Evolutionary conservation across 2,888 invertebrate genomes (phyloP).

Genomic region (Girardia tigrina): DNA sequence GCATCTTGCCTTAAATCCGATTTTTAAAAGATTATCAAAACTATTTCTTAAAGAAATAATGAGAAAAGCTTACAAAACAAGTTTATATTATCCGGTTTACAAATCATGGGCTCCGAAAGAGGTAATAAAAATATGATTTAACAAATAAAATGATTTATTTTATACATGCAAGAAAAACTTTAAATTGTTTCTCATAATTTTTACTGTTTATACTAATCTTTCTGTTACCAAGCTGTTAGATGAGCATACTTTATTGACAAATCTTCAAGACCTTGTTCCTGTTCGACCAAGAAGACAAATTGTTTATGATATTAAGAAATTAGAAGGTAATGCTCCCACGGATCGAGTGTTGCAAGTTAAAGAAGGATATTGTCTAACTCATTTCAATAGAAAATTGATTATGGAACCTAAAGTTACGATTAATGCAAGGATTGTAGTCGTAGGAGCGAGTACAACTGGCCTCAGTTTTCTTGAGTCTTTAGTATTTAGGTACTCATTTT

Average conservation of each 20-base stretch:
- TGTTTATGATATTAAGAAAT: slow-evolving; percentile 43
- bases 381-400: slow-evolving; percentile 49
- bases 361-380: slow-evolving; percentile 46
- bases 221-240: slow-evolving; percentile 42
- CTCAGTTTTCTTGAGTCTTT: slow-evolving; percentile 47
- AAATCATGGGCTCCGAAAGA: slow-evolving; percentile 43
- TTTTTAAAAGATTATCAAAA: slow-evolving; percentile 47
- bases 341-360: slow-evolving; percentile 43
- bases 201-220: too few relatives aligned
- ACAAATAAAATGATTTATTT: too few relatives aligned
- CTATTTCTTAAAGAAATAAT: slow-evolving; percentile 50
- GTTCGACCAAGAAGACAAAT: slow-evolving; percentile 48
- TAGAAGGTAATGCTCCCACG: slow-evolving; percentile 48
- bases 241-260: slow-evolving; percentile 44
- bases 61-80: slow-evolving; percentile 46
- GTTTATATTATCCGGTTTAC: slow-evolving; percentile 49
- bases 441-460: slow-evolving; percentile 50
- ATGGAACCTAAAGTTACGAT: slow-evolving; percentile 49
- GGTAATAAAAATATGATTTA: too few relatives aligned
- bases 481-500: slow-evolving; percentile 47
- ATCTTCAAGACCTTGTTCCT: slow-evolving; percentile 47
- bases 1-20: slow-evolving; percentile 49
- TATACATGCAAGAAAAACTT: too few relatives aligned
- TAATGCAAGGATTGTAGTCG: slow-evolving; percentile 50
- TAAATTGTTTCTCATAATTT: too few relatives aligned